Evolutionary conservation across 1,140 invertebrate species (phyloP).

Genomic region (Atopsyche davidsoni): DNA sequence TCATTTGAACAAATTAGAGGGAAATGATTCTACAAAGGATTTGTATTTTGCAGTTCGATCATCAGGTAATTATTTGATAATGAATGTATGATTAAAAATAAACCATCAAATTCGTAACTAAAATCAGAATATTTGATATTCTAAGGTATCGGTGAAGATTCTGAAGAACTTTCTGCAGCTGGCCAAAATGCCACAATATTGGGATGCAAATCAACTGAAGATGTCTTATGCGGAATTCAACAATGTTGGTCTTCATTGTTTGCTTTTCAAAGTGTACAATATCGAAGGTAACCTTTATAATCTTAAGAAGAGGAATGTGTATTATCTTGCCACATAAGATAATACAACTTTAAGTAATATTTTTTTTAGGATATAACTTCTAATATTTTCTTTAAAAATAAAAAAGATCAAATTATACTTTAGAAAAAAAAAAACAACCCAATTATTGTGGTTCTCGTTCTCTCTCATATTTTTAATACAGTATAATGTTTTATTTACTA

Average conservation of each 20-base stretch:
- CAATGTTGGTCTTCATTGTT: constrained; percentile 79
- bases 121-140: not conserved
- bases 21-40: constrained; percentile 23
- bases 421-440: too few species aligned
- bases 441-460: too few species aligned
- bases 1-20: not conserved
- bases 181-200: constrained; percentile 78
- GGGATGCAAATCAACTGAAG: constrained; percentile 50
- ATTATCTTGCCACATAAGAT: too few species aligned
- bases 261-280: constrained; percentile 66
- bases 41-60: constrained; percentile 48
- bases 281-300: constrained; percentile 50
- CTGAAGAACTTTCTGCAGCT: constrained; percentile 70
- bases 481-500: constrained; percentile 6
- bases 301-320: too few species aligned
- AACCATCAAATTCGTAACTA: not conserved
- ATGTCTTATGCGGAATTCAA: constrained; percentile 54
- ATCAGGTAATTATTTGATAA: constrained; percentile 35
- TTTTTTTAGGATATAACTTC: too few species aligned
- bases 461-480: too few species aligned
- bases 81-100: constrained; percentile 7
- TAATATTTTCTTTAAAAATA: too few species aligned
- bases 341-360: too few species aligned
- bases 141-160: constrained; percentile 68
- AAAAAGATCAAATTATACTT: too few species aligned